Base-by-base conservation (phyloP, 2,888 invertebrate genomes). In the Cheilosia pagana region DNA sequence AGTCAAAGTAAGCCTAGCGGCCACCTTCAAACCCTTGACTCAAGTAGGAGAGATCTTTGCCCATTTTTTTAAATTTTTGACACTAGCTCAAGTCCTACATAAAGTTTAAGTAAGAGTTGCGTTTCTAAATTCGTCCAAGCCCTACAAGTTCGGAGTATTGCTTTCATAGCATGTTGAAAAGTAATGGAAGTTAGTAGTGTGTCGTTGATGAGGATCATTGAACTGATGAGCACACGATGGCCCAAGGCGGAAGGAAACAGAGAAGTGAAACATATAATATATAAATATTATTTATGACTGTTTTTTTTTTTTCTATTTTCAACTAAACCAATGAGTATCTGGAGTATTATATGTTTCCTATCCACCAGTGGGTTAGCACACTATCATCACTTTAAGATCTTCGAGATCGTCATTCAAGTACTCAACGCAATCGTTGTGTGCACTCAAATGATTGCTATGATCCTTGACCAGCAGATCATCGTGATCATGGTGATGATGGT, bases 351-450 rank as follows among this genome's bases (percentile, higher is more conserved):
- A 55, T 23, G 57, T 35, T 16, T 71, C 41, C 57, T 75, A 76
- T 65, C 21, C 53, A 62, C 62, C 62, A 31, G 41, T 16, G 67
- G 74, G 86, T 75, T 81, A 90, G 74, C 87, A 89, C 39, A 87
- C 88, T 55, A 87, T 89, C 88, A 87, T 89, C 39, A 88, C 88
- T 67, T 88, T 89, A 16, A 88, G 67, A 59, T 88, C 83, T 21
- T 89, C 89, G 8, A 88, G 65, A 19, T 88, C 88, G 12, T 88
- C 87, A 67, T 88, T 88, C 31, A 90, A 76, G 65, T 89, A 90
- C 48, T 90, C 89, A 16, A 88, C 88, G 43, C 88, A 88, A 45
- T 89, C 89, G 21, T 76, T 81, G n/a, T 86, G 81, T 28, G 35
- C 43, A 50, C 43, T 43, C 12, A 77, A 23, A 55, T 85, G 81